phyloP scores from a whole-genome alignment of 2,113 vertebrate species.

The Talpa occidentalis region DNA sequence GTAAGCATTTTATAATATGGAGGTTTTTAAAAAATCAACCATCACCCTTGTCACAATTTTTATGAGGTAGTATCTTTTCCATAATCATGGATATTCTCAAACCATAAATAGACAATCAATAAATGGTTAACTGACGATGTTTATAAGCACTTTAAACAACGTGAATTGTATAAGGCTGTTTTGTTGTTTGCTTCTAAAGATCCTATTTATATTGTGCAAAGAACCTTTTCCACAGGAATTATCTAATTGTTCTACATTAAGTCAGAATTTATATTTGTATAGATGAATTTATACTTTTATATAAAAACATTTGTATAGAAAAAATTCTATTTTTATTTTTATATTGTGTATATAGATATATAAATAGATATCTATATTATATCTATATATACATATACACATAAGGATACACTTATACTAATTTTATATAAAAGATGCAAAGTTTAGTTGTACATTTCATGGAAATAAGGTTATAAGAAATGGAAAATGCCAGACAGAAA shows the following conservation, averaged over 20 bases:
- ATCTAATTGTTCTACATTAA: slow-evolving; percentile 6
- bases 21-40: slow-evolving; percentile 46
- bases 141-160: slow-evolving; percentile 58
- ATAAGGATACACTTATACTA: background rate
- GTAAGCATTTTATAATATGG: slow-evolving; percentile 55
- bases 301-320: background rate
- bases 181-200: slow-evolving; percentile 55
- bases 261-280: slow-evolving; percentile 29
- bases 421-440: slow-evolving; percentile 52
- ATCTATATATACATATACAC: background rate
- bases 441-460: slow-evolving; percentile 53
- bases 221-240: slow-evolving; percentile 44
- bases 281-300: background rate
- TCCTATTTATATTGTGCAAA: slow-evolving; percentile 53
- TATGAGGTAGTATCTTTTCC: slow-evolving; percentile 40
- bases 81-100: slow-evolving; percentile 50
- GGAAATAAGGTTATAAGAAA: slow-evolving; percentile 47
- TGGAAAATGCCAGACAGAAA: slow-evolving; percentile 43
- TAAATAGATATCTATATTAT: background rate
- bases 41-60: slow-evolving; percentile 37
- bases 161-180: slow-evolving; percentile 39
- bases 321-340: background rate
- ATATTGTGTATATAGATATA: background rate
- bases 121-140: slow-evolving; percentile 16
- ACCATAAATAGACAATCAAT: slow-evolving; percentile 44